Percentiles rank a stretch among this genome's conserved stretches.
Evolutionary conservation across 64 coral and sea anemone species (phyloP).

Genomic region (Platygyra sinensis): DNA sequence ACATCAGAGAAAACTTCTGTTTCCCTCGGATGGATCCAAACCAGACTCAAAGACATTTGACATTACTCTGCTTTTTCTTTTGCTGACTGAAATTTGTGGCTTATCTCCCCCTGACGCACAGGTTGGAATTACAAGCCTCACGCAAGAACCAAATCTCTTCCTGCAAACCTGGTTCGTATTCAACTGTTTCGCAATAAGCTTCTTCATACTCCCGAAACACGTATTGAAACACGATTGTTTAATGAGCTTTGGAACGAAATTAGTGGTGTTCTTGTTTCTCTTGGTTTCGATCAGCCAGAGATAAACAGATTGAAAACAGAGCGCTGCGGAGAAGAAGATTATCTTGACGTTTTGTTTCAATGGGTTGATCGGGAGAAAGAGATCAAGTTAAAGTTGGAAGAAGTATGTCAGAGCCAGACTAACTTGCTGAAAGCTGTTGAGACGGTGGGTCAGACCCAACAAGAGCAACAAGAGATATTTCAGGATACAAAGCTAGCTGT

Average conservation of each 20-base stretch:
- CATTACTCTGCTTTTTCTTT: no score
- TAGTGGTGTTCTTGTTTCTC: constrained; percentile 24
- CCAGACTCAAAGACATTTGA: no score
- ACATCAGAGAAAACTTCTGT: no score
- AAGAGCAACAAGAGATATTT: not conserved
- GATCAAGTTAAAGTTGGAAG: not conserved
- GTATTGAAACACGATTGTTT: not conserved
- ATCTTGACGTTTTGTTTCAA: not conserved
- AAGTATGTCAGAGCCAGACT: not conserved
- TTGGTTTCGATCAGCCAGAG: constrained; percentile 6
- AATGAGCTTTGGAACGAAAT: constrained; percentile 12
- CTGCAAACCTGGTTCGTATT: not conserved
- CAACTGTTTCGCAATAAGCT: constrained; percentile 24
- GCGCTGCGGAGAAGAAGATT: not conserved
- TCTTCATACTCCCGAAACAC: not conserved
- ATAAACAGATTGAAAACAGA: constrained; percentile 7
- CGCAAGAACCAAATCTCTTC: no score
- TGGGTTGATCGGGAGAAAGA: not conserved
- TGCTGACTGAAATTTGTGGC: no score
- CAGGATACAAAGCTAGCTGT: no score
- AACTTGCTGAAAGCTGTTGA: not conserved
- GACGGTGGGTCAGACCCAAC: not conserved
- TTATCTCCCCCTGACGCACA: no score
- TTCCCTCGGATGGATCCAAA: no score
- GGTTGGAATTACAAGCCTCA: no score